Evolutionary conservation across 2,888 invertebrate genomes (phyloP).

Genomic region (Acrobasis suavella): DNA sequence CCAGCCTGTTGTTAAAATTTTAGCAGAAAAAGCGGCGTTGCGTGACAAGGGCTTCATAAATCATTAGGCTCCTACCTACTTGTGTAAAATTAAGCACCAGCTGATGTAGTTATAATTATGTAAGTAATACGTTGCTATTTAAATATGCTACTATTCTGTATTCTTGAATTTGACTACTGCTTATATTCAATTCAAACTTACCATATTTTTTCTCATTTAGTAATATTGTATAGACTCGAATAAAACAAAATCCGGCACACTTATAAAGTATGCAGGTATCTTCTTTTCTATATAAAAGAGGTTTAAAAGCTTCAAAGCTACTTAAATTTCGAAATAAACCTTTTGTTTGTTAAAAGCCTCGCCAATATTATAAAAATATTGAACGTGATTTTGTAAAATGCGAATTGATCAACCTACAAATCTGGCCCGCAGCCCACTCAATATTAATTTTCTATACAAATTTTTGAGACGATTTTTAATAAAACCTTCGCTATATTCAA

Average conservation of each 20-base stretch:
- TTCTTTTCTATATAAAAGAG: too few relatives aligned
- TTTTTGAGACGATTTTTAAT: slow-evolving; percentile 1
- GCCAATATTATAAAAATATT: slow-evolving; percentile 2
- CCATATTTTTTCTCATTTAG: too few relatives aligned
- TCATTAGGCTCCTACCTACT: not conserved
- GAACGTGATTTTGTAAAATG: slow-evolving; percentile 11
- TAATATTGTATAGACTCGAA: too few relatives aligned
- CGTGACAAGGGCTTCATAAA: not conserved
- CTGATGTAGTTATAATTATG: not conserved
- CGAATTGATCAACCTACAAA: not conserved
- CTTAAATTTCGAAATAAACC: not conserved
- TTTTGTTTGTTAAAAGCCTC: not conserved
- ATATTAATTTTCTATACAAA: slow-evolving; percentile 15
- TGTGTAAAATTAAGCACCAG: not conserved
- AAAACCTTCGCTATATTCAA: slow-evolving; percentile 7
- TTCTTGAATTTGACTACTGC: too few relatives aligned
- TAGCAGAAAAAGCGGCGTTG: not conserved
- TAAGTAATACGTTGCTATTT: too few relatives aligned
- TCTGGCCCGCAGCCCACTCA: not conserved
- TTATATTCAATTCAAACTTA: too few relatives aligned
- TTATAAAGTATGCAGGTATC: too few relatives aligned
- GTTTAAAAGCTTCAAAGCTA: too few relatives aligned
- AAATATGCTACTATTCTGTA: too few relatives aligned
- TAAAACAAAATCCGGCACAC: too few relatives aligned
- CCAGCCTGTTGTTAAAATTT: slow-evolving; percentile 2